Conservation (phyloP, 2,113 vertebrate genomes). For the Argyrosomus japonicus region DNA sequence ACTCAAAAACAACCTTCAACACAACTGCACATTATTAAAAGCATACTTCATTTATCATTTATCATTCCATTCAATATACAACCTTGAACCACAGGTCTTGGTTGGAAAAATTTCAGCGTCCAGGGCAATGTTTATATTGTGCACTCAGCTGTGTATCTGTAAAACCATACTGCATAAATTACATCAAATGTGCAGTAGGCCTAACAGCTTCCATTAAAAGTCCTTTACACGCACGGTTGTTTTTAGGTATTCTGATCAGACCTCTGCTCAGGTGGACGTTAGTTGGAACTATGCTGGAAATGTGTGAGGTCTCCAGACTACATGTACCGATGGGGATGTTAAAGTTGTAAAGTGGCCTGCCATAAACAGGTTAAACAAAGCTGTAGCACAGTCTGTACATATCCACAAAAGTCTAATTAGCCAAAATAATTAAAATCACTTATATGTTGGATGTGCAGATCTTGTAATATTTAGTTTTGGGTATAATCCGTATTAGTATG, state of each 20-base stretch:
- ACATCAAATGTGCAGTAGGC: conserved; percentile 8
- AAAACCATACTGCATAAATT: neutral
- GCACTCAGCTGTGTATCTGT: neutral
- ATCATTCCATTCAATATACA: neutral
- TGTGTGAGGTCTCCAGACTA: neutral
- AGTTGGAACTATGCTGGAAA: neutral
- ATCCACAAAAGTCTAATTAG: neutral
- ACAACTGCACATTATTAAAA: conserved; percentile 18
- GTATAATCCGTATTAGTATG: neutral
- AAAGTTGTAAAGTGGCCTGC: neutral
- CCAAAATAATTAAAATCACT: neutral
- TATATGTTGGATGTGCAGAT: neutral
- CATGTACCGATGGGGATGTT: neutral
- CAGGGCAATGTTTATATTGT: neutral
- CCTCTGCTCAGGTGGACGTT: neutral
- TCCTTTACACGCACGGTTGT: neutral
- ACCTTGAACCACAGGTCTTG: neutral
- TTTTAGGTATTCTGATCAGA: neutral
- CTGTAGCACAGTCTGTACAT: neutral
- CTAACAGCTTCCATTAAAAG: neutral
- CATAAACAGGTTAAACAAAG: conserved; percentile 8
- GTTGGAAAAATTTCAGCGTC: neutral
- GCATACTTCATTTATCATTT: neutral
- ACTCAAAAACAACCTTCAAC: neutral
- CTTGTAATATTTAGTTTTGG: neutral